phyloP scores from a whole-genome alignment of 1,140 invertebrate species.

The Panagrolaimus sp. region DNA sequence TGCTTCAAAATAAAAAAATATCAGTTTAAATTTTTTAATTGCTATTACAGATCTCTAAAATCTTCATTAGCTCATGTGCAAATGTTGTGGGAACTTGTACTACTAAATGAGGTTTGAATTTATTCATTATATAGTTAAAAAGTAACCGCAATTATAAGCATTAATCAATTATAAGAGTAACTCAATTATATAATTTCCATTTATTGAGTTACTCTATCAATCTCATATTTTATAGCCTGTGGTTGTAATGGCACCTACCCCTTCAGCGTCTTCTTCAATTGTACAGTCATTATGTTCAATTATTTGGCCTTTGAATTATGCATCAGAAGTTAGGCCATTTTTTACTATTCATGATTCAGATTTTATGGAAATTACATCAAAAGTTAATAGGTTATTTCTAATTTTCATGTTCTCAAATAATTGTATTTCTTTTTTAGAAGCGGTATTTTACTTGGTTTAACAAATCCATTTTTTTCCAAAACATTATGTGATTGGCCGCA shows the following conservation, averaged over 20 bases:
- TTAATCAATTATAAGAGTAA: too few relatives aligned
- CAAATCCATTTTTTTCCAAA: slow-evolving; percentile 99
- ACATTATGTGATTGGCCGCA: slow-evolving; percentile 97
- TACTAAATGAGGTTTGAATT: slow-evolving; percentile 60
- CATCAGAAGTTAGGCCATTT: slow-evolving; percentile 89
- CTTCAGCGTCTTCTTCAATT: slow-evolving; percentile 80
- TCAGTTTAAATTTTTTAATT: slow-evolving; percentile 15
- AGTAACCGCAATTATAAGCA: too few relatives aligned
- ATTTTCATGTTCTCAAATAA: background rate
- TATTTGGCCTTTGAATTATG: slow-evolving; percentile 83
- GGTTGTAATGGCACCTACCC: slow-evolving; percentile 66
- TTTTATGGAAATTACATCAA: slow-evolving; percentile 88
- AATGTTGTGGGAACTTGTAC: slow-evolving; percentile 88
- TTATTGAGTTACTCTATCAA: too few relatives aligned
- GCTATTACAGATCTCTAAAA: slow-evolving; percentile 65
- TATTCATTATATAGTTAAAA: background rate
- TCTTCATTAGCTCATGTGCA: slow-evolving; percentile 85
- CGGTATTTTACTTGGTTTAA: slow-evolving; percentile 87
- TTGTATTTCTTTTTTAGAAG: slow-evolving; percentile 64
- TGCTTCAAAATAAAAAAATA: slow-evolving; percentile 12
- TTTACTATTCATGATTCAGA: slow-evolving; percentile 99
- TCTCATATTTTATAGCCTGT: slow-evolving; percentile 61
- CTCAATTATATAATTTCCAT: too few relatives aligned
- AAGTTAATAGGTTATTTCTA: background rate
- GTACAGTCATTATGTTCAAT: slow-evolving; percentile 82